Conservation (phyloP, 2,113 vertebrate species). For the Scolopax mira region DNA sequence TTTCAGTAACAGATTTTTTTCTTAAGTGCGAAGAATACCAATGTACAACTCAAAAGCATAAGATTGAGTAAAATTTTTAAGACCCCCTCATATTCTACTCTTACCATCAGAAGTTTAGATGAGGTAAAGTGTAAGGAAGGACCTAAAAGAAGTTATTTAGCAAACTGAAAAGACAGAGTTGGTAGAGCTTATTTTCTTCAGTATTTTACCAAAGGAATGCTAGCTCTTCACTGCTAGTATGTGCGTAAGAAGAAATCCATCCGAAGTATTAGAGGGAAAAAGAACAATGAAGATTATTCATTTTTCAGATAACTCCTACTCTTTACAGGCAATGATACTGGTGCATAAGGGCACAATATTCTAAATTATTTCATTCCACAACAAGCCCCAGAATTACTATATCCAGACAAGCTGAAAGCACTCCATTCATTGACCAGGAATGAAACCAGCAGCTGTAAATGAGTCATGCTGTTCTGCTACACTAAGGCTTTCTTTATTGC, state of each 20-base stretch:
- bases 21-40: background rate
- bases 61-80: background rate
- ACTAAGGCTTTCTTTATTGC: background rate
- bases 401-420: slow-evolving; percentile 25
- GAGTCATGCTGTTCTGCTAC: slow-evolving; percentile 34
- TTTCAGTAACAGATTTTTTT: background rate
- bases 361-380: background rate
- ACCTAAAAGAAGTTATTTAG: background rate
- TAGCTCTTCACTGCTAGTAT: background rate
- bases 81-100: background rate
- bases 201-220: background rate
- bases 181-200: background rate
- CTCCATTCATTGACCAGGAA: slow-evolving; percentile 35
- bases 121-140: background rate
- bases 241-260: background rate
- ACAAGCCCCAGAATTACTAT: background rate
- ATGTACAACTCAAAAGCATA: background rate
- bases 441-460: slow-evolving; percentile 55
- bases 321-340: background rate
- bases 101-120: background rate
- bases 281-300: background rate
- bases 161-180: background rate
- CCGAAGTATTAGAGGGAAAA: background rate
- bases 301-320: background rate
- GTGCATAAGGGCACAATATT: background rate